Evolutionary conservation across 2,888 invertebrate species (phyloP), one percentile per base, ranked within the genome.

Genomic region (Erebia ligea): DNA sequence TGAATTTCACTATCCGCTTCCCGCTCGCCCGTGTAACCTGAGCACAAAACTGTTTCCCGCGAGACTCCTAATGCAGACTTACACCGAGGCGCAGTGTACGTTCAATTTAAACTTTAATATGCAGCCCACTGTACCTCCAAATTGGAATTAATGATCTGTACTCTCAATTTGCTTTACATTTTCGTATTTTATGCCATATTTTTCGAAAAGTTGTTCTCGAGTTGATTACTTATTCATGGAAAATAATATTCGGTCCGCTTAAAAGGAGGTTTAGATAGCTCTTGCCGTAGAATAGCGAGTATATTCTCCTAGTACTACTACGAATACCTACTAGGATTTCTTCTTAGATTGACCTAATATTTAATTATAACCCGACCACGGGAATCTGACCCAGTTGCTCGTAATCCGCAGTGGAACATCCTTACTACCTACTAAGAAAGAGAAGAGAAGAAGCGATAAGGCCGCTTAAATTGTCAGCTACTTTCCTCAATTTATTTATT

Each of bases 41-140:
- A 65, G 34, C 76, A 80, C 66, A 54, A 73, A 70, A 71, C 79
- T 78, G 82, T 80, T 78, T 80, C 90, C 83, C 90, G 66, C 70
- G 87, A 78, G 91, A 86, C 81, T 81, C 83, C 87, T 92, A 91
- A 91, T 89, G 87, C 87, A 90, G 91, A 90, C 90, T 91, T 91
- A 92, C 90, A 90, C 86, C 84, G 83, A 82, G 79, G 88, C 85
- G 84, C 86, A 86, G 81, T 84, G 86, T 87, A 87, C 88, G 89
- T 90, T 89, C 91, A 90, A 91, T 91, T 91, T 92, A 90, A 92
- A 91, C 84, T 91, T 91, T 91, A 90, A 91, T 89, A 91, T 91
- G 88, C 90, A 88, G 82, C 87, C 84, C 82, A 85, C 82, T 86
- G 81, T 80, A 79, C 80, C 76, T 82, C 87, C 86, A 89, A 91